phyloP scores from a whole-genome alignment of 2,113 vertebrate species.

The Hipposideros armiger region DNA sequence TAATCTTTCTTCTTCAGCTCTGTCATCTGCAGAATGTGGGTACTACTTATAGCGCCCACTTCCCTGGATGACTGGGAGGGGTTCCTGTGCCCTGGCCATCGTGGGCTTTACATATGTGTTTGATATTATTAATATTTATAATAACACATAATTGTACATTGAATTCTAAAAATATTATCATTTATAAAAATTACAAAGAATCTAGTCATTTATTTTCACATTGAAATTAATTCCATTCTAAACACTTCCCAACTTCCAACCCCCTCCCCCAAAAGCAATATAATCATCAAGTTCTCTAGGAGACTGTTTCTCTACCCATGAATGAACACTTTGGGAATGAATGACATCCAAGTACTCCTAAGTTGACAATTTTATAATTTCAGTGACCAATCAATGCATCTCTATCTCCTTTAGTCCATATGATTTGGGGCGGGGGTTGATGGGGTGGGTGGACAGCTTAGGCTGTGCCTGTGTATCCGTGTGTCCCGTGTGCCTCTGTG shows the following conservation, averaged over 20 bases:
- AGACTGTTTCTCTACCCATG: background rate
- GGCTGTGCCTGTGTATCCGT: background rate
- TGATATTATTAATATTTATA: background rate
- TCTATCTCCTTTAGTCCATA: background rate
- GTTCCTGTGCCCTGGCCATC: too few species aligned
- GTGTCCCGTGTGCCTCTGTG: background rate
- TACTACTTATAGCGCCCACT: background rate
- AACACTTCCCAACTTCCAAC: background rate
- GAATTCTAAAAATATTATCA: background rate
- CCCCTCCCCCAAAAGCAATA: background rate
- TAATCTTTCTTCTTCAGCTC: background rate
- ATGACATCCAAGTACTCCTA: background rate
- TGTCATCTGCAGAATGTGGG: background rate
- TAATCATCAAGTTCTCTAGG: background rate
- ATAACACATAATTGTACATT: background rate
- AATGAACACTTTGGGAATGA: background rate
- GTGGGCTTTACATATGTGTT: background rate
- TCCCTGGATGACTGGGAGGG: background rate
- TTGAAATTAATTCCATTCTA: conserved; percentile 1
- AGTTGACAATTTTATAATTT: background rate
- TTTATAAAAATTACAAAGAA: conserved; percentile 12
- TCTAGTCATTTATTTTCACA: background rate
- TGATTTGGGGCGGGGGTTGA: background rate
- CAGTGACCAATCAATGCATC: background rate
- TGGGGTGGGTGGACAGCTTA: fast-evolving